Base-by-base conservation (phyloP, 2,797 vertebrate genomes). In the Pyrrhura leucotis region DNA sequence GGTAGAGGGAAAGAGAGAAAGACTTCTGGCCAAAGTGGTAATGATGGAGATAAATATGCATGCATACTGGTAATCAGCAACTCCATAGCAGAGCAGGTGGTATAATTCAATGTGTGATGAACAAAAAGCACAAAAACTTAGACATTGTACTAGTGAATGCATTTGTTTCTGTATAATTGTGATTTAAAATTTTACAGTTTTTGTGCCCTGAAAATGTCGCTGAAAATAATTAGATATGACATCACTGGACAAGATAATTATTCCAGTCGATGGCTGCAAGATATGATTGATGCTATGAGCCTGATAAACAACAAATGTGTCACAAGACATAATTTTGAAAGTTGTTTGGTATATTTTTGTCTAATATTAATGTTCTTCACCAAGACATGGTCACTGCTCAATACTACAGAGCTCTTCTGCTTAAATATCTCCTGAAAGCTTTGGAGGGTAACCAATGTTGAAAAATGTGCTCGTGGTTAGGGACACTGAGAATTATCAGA, bases 141-240 rank as follows among this genome's bases (percentile, higher is more conserved):
- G 47, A 40, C 10, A 21, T 14, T 62, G 9, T 26, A 48, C 23
- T 40, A 69, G 9, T 28, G 21, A 93, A 83, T 88, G 6, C 18
- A 75, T 96, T 92, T 92, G 6, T 72, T 95, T 79, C 47, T 20
- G 35, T 40, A 59, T 8, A 78, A 56, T 22, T 48, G 14, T 50
- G 72, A 40, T 94, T 94, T 93, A 83, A 96, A 95, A 51, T 76
- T 94, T 95, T 84, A 62, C 26, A 23, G 90, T 5, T 69, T 90
- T 90, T 80, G 33, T 89, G 74, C 42, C 88, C 76, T 88, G 68
- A 68, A 94, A 97, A 85, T 72, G 42, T 94, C 91, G 84, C 74
- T 78, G 93, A 93, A 97, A 93, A 93, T 96, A 96, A 97, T 97
- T 89, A 91, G 21, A 47, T 42, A 63, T 63, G 68, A 79, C 63